Conservation (phyloP, 2,113 vertebrate genomes). For the Rhynchopsitta pachyrhyncha region DNA sequence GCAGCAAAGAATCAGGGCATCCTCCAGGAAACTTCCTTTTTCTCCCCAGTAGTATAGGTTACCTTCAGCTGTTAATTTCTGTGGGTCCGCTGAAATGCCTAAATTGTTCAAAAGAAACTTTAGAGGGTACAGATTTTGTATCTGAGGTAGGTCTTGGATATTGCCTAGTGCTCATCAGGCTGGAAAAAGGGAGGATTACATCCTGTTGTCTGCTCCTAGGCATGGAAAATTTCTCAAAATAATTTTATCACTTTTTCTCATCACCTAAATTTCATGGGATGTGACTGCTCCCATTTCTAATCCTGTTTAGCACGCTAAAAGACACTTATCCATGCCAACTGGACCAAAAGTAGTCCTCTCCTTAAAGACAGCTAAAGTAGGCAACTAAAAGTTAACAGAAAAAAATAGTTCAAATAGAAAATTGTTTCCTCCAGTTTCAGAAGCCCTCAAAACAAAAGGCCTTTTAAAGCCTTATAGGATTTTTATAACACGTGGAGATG, state of each 20-base stretch:
- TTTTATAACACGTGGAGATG: neutral
- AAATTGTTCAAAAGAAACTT: neutral
- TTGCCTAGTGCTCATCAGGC: neutral
- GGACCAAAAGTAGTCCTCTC: neutral
- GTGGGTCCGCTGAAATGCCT: neutral
- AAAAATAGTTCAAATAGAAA: neutral
- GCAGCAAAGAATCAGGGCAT: neutral
- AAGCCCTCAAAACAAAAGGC: neutral
- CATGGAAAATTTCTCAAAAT: neutral
- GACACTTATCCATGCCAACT: neutral
- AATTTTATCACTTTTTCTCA: neutral
- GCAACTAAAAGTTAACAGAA: neutral
- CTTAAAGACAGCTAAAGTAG: neutral
- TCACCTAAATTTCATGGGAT: neutral
- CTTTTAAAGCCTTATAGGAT: neutral
- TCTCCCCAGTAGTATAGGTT: neutral
- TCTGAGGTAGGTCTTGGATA: neutral
- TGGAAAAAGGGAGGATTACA: neutral
- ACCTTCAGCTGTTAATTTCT: neutral
- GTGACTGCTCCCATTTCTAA: neutral
- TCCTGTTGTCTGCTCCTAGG: neutral
- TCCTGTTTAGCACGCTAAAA: neutral
- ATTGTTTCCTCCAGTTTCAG: neutral
- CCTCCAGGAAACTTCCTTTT: neutral
- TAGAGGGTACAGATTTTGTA: neutral